These are phyloP conservation scores for Sebastes jordani DNA, from an alignment of 2,797 vertebrate genomes.

Conservation along the genomic window DNA sequence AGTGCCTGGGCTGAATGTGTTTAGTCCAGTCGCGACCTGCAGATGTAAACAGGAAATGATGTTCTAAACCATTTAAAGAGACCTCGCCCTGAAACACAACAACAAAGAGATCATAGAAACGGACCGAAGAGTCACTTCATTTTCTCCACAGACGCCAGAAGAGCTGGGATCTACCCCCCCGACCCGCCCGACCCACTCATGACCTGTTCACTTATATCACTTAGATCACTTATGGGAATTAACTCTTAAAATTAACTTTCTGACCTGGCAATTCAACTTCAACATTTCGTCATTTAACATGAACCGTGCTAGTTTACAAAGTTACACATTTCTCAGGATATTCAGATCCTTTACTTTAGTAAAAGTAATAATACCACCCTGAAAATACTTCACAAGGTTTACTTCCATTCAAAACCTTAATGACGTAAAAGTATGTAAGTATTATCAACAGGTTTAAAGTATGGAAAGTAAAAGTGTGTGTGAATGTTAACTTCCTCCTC, in stretches of 20 bases:
- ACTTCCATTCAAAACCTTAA: not conserved
- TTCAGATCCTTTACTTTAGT: not conserved
- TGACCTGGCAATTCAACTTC: too few species aligned
- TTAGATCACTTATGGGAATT: too few species aligned
- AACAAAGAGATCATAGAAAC: not conserved
- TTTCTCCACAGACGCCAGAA: not conserved
- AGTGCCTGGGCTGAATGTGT: not conserved
- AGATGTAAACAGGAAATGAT: slow-evolving; percentile 55
- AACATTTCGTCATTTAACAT: too few species aligned
- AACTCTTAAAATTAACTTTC: too few species aligned
- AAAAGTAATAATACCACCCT: not conserved
- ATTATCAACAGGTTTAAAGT: too few species aligned
- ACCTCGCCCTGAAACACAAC: slow-evolving; percentile 4
- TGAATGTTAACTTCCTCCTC: too few species aligned
- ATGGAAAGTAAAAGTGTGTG: not conserved
- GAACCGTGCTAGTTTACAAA: not conserved
- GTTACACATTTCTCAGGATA: not conserved
- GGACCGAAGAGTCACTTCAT: not conserved
- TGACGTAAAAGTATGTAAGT: not conserved
- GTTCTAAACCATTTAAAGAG: slow-evolving; percentile 13
- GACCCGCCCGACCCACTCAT: not conserved
- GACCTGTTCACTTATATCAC: too few species aligned
- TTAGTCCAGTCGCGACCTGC: not conserved
- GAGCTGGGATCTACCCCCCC: not conserved
- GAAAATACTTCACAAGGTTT: not conserved